Evolutionary conservation across 2,113 vertebrate genomes (phyloP), one percentile per base, ranked within the genome.

Genomic region (Columba livia): DNA sequence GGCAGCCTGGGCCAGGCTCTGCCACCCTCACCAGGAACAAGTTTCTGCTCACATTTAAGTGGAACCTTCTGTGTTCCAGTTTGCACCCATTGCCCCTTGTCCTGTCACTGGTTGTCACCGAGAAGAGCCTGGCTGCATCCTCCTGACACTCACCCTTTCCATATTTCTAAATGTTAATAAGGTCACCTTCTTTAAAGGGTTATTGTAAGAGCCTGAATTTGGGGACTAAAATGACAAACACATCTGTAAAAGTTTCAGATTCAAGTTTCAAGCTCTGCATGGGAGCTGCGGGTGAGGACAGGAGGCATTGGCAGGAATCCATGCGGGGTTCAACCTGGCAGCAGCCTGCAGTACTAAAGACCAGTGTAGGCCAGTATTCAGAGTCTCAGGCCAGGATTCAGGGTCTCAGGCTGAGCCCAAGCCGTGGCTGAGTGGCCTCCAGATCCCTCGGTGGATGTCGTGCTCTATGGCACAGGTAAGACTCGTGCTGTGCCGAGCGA

Each of bases 231-330:
- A 15, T 12, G 26, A 72, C 14, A 44, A 53, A 51, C 9, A 1
- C 3, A 5, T 5, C 69, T 66, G 51, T 7, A 4, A 7, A 24
- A 53, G 23, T 8, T 54, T 8, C 86, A 67, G 21, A 44, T 44
- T 44, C 17, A 9, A 44, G 44, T 19, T 47, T 47, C 31, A 42
- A n/a, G 31, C 60, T 65, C 57, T 42, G 38, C 36, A 28, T 2
- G 23, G 56, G 34, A 57, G 61, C 60, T 56, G 44, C 0, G 1
- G 16, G 11, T 42, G 42, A 40, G 56, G 38, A 38, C 8, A 11
- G 50, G 72, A 29, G 0, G 24, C n/a, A 3, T 1, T 4, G 32
- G 51, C 19, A 83, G 12, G 60, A 14, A 62, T 13, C 28, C 0
- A 0, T 25, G 50, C 40, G 72, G 71, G 48, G n/a, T 11, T 74